phyloP scores from a whole-genome alignment of 1,140 invertebrate species.

The Monomorium pharaonis region DNA sequence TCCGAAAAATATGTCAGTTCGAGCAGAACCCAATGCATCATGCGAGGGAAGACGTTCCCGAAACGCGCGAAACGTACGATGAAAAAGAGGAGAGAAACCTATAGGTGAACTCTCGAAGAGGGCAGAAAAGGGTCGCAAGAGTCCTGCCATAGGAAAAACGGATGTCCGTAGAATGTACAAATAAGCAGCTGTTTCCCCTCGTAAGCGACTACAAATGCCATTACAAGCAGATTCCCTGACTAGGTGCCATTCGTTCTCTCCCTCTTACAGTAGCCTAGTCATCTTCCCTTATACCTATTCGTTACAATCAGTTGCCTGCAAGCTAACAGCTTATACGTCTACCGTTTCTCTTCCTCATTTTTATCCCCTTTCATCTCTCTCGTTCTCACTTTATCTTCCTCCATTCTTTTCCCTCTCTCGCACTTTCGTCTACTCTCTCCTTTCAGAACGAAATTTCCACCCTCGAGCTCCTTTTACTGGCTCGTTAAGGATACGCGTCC shows the following conservation, averaged over 20 bases:
- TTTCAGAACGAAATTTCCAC: background rate
- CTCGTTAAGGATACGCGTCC: conserved; percentile 64
- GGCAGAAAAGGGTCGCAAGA: conserved; percentile 3
- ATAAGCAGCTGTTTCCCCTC: conserved; percentile 65
- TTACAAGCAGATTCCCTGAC: conserved; percentile 38
- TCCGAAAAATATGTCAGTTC: conserved; percentile 78
- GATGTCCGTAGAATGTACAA: conserved; percentile 62
- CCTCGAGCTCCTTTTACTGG: conserved; percentile 6
- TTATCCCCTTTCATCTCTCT: background rate
- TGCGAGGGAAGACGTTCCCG: conserved; percentile 30
- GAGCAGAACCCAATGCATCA: conserved; percentile 73
- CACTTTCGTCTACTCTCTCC: background rate
- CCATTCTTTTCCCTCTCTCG: background rate
- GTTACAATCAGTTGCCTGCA: conserved; percentile 56
- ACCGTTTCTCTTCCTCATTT: background rate
- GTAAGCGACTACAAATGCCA: conserved; percentile 24
- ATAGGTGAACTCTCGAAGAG: background rate
- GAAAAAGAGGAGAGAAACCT: conserved; percentile 3
- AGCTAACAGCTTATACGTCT: conserved; percentile 57
- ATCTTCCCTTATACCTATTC: conserved; percentile 43
- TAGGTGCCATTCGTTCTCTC: conserved; percentile 5
- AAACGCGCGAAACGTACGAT: background rate
- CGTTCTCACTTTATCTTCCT: background rate
- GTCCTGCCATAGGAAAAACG: conserved; percentile 44
- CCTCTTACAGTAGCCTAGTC: background rate